These are phyloP conservation scores for Morpho achilles DNA, from an alignment of 2,888 invertebrate species.

Conservation along the genomic window DNA sequence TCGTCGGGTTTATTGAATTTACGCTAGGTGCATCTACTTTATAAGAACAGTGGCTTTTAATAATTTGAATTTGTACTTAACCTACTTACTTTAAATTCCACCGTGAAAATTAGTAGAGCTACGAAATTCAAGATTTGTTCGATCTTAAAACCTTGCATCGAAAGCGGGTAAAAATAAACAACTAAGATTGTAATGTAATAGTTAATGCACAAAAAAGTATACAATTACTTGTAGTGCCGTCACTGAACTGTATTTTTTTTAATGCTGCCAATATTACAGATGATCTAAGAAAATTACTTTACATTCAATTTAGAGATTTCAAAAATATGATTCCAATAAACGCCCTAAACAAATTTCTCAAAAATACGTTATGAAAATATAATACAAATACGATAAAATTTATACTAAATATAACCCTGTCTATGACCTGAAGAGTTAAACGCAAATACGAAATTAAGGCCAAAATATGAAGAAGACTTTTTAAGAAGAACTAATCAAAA, in stretches of 20 bases:
- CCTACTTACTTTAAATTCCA: conserved; percentile 64
- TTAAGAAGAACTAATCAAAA: conserved; percentile 43
- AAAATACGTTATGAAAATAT: conserved; percentile 79
- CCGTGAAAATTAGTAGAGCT: conserved; percentile 50
- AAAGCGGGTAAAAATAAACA: conserved; percentile 26
- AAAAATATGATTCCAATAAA: conserved; percentile 78
- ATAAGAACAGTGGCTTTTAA: conserved; percentile 78
- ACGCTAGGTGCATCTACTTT: conserved; percentile 78
- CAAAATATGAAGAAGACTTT: conserved; percentile 73
- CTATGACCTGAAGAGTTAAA: conserved; percentile 79
- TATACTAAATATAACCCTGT: conserved; percentile 80
- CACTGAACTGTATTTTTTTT: conserved; percentile 33
- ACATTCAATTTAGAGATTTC: conserved; percentile 72
- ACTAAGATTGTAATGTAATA: conserved; percentile 17
- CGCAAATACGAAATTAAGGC: conserved; percentile 42
- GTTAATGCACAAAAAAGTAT: conserved; percentile 32
- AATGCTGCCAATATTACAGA: conserved; percentile 55
- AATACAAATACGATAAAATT: conserved; percentile 79
- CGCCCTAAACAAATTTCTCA: conserved; percentile 76
- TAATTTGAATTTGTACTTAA: conserved; percentile 78
- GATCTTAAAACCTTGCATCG: conserved; percentile 27
- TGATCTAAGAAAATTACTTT: conserved; percentile 63
- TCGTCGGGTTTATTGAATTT: conserved; percentile 77
- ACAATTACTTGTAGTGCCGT: conserved; percentile 27
- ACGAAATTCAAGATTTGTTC: conserved; percentile 24